phyloP scores from a whole-genome alignment of 2,888 invertebrate species.

The Drosophila greeni region DNA sequence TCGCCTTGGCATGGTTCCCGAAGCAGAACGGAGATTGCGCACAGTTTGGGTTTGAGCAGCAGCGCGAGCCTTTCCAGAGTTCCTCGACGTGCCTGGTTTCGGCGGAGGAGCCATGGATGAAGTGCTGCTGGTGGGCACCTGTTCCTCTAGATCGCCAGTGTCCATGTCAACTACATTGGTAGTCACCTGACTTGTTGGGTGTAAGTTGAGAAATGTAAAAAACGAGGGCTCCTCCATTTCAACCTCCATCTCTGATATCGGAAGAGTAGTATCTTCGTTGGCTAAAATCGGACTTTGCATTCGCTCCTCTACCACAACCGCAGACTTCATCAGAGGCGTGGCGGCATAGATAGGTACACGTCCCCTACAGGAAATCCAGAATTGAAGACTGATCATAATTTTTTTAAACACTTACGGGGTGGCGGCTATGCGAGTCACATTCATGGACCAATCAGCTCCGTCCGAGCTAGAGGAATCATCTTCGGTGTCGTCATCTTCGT shows the following conservation, averaged over 20 bases:
- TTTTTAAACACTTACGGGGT: conserved; percentile 36
- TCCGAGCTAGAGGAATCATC: conserved; percentile 3
- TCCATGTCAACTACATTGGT: neutral
- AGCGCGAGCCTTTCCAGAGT: neutral
- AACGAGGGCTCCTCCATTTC: neutral
- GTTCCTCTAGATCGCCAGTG: neutral
- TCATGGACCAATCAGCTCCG: conserved; percentile 49
- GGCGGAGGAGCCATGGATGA: neutral
- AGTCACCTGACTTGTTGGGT: neutral
- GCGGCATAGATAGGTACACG: neutral
- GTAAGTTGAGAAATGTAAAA: neutral
- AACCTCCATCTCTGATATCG: neutral
- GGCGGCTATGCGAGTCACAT: conserved; percentile 31
- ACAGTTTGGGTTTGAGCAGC: neutral
- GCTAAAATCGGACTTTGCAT: neutral
- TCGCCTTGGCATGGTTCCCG: neutral
- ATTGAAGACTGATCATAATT: neutral
- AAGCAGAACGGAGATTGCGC: neutral
- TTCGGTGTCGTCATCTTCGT: neutral
- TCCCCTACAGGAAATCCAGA: neutral
- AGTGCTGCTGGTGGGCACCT: neutral
- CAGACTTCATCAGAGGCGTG: neutral
- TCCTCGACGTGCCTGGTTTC: neutral
- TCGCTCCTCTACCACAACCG: neutral
- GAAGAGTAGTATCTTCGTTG: no score